Conservation (phyloP, 2,113 vertebrate species). For the Nothocercus nigrocapillus region DNA sequence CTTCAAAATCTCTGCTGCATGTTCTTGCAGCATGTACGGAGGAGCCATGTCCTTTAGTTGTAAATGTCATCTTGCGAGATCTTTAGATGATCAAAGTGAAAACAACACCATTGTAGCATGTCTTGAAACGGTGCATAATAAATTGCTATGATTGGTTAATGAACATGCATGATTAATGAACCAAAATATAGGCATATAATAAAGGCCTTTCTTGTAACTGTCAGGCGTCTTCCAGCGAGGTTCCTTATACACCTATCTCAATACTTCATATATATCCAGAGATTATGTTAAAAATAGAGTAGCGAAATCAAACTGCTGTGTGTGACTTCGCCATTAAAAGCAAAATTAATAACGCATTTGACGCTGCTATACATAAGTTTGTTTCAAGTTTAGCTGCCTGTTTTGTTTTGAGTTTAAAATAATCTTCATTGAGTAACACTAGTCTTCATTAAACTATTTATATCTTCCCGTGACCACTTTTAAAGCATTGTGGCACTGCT, state of each 20-base stretch:
- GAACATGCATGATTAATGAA: conserved; percentile 62
- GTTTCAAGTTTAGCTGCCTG: background rate
- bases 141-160: conserved; percentile 57
- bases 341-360: background rate
- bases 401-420: background rate
- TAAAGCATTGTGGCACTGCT: background rate
- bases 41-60: background rate
- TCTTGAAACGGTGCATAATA: conserved; percentile 37
- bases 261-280: background rate
- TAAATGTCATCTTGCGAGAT: conserved; percentile 17
- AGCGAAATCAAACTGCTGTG: background rate
- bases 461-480: conserved; percentile 1
- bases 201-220: conserved; percentile 27
- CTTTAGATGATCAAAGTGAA: conserved; percentile 62
- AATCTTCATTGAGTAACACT: background rate
- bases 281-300: background rate
- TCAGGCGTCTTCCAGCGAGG: background rate
- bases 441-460: background rate
- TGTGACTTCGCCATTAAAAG: background rate
- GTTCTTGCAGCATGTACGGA: background rate
- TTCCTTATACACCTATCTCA: background rate
- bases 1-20: background rate
- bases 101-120: conserved; percentile 29
- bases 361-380: background rate
- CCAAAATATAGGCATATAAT: conserved; percentile 50